Base-by-base conservation (phyloP, 1,140 invertebrate species). In the Kradibia gibbosae region DNA sequence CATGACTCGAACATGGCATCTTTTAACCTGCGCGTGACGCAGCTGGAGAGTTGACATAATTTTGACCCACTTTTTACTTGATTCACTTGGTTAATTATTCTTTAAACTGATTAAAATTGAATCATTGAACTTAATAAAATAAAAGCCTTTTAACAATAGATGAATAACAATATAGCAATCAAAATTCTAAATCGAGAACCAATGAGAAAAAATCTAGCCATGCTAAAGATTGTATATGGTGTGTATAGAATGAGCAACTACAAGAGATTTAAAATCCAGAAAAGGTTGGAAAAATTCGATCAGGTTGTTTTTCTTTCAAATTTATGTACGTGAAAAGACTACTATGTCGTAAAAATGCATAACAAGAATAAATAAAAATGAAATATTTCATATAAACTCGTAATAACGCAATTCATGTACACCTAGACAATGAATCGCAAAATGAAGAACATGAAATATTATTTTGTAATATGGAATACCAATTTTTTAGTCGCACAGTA, bases 291-390 rank as follows among this genome's bases (percentile, higher is more conserved):
- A 25, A 31, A 79, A 53, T 57, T 25, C 34, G n/a, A 75, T 20
- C 31, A 60, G 20, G 53, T 42, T 62, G 50, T 57, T 71, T 50
- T 22, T 50, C 48, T 28, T 60, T 71, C 50, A 42, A 39, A 53
- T 34, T 78, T 31, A 39, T 1, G 50, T 74, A 80, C 79, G 79
- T 42, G 79, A 70, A 80, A 13, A 74, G 71, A 80, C 79, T 80
- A 45, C 31, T 34, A 74, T 15, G 3, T 48, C 31, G 20, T 67
- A 67, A 25, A 42, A n/a, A 34, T 25, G 20, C 31, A 48, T 17
- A 60, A 62, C 34, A 10, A 31, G 15, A 3, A 13, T 25, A 31
- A 31, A 15, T 45, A 7, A n/a, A 25, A 77, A 34, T 22, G 36
- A 36, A 48, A 60, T 57, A 39, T 28, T 25, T 67, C 42, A 13